Base-by-base conservation (phyloP, 2,888 invertebrate species). In the Pterobdella sp. region DNA sequence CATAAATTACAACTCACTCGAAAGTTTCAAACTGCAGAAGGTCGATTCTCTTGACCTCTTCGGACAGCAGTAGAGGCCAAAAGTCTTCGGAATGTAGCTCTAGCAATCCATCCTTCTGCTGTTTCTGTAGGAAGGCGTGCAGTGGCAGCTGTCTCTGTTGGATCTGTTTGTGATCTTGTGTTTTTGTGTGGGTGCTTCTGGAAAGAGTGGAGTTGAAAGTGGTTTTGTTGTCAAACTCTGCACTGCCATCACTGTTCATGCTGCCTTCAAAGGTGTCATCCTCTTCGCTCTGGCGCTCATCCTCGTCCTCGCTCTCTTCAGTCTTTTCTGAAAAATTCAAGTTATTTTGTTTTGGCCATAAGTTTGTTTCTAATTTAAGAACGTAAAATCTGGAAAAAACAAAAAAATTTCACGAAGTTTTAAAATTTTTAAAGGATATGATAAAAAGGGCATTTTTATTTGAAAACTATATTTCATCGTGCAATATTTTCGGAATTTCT, bases 301-400 rank as follows among this genome's bases (percentile, higher is more conserved):
- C 60, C 18, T 56, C 60, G 26, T 56, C 60, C 26, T 56, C 60
- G 60, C 26, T 22, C n/a, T 56, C 60, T 56, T 56, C 60, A 22
- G 18, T 56, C n/a, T 56, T 56, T 56, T 56, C 60, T 56, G 60
- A 56, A 56, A 56, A 3, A 26, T 56, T 14, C 22, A n/a, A n/a
- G n/a, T n/a, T n/a, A n/a, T n/a, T n/a, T n/a, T n/a, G n/a, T n/a
- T n/a, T n/a, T n/a, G n/a, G n/a, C n/a, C n/a, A n/a, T n/a, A n/a
- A n/a, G n/a, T n/a, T n/a, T n/a, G n/a, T n/a, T n/a, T n/a, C n/a
- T n/a, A n/a, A n/a, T n/a, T n/a, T n/a, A n/a, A n/a, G n/a, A n/a
- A n/a, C n/a, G n/a, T n/a, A n/a, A n/a, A n/a, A n/a, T n/a, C n/a
- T n/a, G n/a, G n/a, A n/a, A n/a, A n/a, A n/a, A n/a, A n/a, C n/a